A percentile compares a stretch with the other conserved stretches of the same genome.
Conservation (phyloP, 2,113 vertebrate species). For the Anguilla japonica region DNA sequence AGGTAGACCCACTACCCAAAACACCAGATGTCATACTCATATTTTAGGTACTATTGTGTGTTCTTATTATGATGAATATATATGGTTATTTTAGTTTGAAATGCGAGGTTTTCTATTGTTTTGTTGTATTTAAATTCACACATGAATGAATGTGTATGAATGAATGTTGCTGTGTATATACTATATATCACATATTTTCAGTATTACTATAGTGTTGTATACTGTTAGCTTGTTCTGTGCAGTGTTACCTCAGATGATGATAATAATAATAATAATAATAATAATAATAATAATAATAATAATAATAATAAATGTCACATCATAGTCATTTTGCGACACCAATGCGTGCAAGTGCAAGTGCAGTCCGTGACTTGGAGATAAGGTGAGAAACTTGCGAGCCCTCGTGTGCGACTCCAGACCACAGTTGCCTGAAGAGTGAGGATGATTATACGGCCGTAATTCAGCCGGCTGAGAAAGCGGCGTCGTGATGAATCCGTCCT, state of each 20-base stretch:
- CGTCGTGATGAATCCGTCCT: constrained; percentile 54
- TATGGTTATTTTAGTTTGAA: too few relatives aligned
- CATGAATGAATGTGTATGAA: background rate
- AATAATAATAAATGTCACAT: too few relatives aligned
- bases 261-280: too few relatives aligned
- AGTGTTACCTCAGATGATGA: too few relatives aligned
- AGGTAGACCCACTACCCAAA: background rate
- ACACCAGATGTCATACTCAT: too few relatives aligned
- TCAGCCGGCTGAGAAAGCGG: constrained; percentile 46
- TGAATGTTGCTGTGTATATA: background rate
- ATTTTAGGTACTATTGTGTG: too few relatives aligned
- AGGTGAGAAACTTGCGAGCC: background rate
- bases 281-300: background rate
- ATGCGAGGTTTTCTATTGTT: too few relatives aligned
- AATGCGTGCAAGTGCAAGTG: background rate
- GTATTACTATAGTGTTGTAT: background rate
- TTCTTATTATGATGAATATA: too few relatives aligned
- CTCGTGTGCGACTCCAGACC: constrained; percentile 4
- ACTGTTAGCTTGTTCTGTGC: too few relatives aligned
- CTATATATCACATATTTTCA: background rate
- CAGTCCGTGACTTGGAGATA: background rate
- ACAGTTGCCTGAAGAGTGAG: constrained; percentile 25
- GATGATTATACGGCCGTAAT: constrained; percentile 46
- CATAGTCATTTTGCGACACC: background rate
- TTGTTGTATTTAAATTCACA: too few relatives aligned